Base-by-base conservation (phyloP, 2,113 vertebrate species). In the Ellobius talpinus region DNA sequence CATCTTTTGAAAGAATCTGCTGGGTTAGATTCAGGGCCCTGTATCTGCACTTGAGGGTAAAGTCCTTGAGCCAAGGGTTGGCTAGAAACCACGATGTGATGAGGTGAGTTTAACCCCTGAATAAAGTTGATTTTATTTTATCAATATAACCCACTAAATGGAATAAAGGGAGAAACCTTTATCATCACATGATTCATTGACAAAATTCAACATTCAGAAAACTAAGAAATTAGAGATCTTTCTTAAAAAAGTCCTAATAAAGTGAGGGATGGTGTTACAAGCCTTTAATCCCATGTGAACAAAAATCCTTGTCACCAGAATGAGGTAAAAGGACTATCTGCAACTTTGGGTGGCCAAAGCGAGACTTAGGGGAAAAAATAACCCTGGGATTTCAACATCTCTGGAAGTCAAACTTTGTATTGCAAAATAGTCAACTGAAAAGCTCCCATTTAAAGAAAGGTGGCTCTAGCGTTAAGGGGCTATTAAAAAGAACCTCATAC, bases 381-480 rank as follows among this genome's bases (percentile, higher is more conserved):
- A 77, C 78, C 24, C 31, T 61, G 42, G 12, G 65, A 42, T 42
- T 84, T 79, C 39, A 23, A 74, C 42, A 61, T 89, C 21, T 74
- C 21, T 73, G 77, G 52, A 87, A 93, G 39, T 66, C 84, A 58
- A 50, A 50, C 45, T 74, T 84, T 78, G 87, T 77, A 70, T 3
- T 21, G 39, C 50, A 39, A 39, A 52, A 52, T 79, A 33, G 47
- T 39, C 23, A 26, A 61, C 52, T 58, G 65, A 82, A 79, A 63
- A 89, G 45, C 24, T 42, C 31, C 14, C 36, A 19, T 77, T 81
- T 84, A 74, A 52, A 89, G 45, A 50, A 50, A 70, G 31, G 14
- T 86, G n/a, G 66, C 78, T 93, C 8, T 77, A 77, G 45, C 70
- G 93, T 93, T 91, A 96, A 94, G 42, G 36, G 61, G 3, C 16